Evolutionary conservation across 2,888 invertebrate species (phyloP).

Genomic region (Muscina levida): DNA sequence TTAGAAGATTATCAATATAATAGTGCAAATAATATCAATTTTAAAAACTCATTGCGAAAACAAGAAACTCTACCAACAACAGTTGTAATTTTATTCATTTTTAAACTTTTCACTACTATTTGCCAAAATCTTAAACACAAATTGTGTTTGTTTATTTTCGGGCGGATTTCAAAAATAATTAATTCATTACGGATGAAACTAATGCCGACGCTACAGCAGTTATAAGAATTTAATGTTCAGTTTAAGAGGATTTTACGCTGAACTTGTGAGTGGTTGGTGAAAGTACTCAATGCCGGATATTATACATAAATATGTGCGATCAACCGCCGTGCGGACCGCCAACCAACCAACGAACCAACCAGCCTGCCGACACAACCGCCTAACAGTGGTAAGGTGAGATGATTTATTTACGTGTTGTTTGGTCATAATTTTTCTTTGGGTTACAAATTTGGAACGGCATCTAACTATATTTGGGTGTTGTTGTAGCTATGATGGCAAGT

Average conservation of each 20-base stretch:
- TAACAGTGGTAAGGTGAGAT: conserved; percentile 28
- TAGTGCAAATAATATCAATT: too few relatives aligned
- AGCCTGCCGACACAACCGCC: conserved; percentile 4
- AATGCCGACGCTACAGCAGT: neutral
- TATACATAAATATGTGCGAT: too few relatives aligned
- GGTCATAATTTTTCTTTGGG: neutral
- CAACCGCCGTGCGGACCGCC: neutral
- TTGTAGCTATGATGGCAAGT: neutral
- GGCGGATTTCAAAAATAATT: conserved; percentile 28
- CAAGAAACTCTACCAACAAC: too few relatives aligned
- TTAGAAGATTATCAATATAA: too few relatives aligned
- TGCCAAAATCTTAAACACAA: too few relatives aligned
- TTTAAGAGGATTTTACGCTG: conserved; percentile 40
- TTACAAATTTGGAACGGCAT: conserved; percentile 41
- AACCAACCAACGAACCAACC: neutral
- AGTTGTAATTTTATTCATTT: too few relatives aligned
- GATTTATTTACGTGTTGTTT: conserved; percentile 45
- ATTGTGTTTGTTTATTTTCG: neutral
- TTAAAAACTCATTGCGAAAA: too few relatives aligned
- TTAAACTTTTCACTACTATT: too few relatives aligned
- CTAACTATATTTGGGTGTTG: conserved; percentile 25
- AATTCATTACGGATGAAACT: conserved; percentile 33
- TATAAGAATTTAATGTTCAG: conserved; percentile 28
- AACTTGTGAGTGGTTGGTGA: conserved; percentile 42
- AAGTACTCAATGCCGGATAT: conserved; percentile 35